Base-by-base conservation (phyloP, 2,113 vertebrate species). In the Anolis sagrei region DNA sequence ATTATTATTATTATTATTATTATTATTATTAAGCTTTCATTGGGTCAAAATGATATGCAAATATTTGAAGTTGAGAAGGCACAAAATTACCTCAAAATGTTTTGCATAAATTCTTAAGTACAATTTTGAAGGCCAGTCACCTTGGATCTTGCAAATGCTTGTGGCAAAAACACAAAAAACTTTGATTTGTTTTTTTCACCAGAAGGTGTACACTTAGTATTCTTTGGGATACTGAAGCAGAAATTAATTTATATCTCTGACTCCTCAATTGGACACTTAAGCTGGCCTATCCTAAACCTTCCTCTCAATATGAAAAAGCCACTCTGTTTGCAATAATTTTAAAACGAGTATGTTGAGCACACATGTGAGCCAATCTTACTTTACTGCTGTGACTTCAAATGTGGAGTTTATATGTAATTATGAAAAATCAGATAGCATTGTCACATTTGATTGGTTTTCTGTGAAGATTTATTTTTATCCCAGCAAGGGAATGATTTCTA, bases 211-310 rank as follows among this genome's bases (percentile, higher is more conserved):
- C 21, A 23, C 76, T 76, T 34, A 87, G 76, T 36, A 84, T 83
- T 80, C 87, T 16, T 54, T 6, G 21, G 16, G 21, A 7, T 66
- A 0, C 70, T 87, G 39, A 44, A 34, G 34, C 25, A 70, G 72
- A 87, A 79, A 70, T 49, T 48, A 2, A 88, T 81, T 48, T 19
- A 61, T 1, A 72, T 34, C 5, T 70, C 90, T 82, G 61, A 13
- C 83, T 68, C 68, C 88, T 86, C 34, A 49, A 29, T 82, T 66
- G 3, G 25, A 78, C 29, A 79, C 79, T 51, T 88, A 86, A 83
- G 89, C 86, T 74, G 87, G 6, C 4, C 75, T 85, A 84, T 92
- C 86, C 90, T 76, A 73, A 90, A 89, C 89, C 89, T 89, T 79
- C 82, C 2, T 23, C 0, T 0, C 5, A 78, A 49, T 61, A 29